A percentile compares a stretch with the other conserved stretches of the same genome.
These are phyloP conservation scores for Pygmarrhopalites habei DNA, from an alignment of 1,140 invertebrate genomes.

Conservation along the genomic window DNA sequence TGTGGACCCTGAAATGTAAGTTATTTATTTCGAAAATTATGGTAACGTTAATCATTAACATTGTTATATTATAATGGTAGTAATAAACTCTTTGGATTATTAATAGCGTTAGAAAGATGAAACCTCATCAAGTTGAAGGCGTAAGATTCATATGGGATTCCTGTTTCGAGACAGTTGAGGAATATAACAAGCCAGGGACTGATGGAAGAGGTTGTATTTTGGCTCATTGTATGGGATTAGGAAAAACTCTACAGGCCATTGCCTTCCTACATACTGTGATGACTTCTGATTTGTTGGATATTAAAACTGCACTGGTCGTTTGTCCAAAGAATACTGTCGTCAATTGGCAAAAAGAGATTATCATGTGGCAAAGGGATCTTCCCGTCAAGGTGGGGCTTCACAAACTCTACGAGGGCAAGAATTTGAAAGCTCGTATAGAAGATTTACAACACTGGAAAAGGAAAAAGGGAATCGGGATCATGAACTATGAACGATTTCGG, in stretches of 20 bases:
- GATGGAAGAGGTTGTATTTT: conserved; percentile 70
- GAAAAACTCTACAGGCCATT: conserved; percentile 60
- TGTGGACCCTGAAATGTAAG: too few species aligned
- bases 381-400: conserved; percentile 49
- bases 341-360: conserved; percentile 93
- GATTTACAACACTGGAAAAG: conserved; percentile 70
- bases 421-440: conserved; percentile 49
- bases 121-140: conserved; percentile 87
- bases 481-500: conserved; percentile 96
- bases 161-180: conserved; percentile 79
- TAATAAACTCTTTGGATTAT: too few species aligned
- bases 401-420: conserved; percentile 60
- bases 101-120: conserved; percentile 77
- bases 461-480: conserved; percentile 80
- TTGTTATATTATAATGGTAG: too few species aligned
- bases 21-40: too few species aligned
- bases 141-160: conserved; percentile 97
- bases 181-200: conserved; percentile 62
- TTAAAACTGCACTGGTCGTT: conserved; percentile 75
- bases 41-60: too few species aligned
- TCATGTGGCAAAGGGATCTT: conserved; percentile 67
- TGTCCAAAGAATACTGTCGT: conserved; percentile 89
- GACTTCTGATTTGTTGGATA: conserved; percentile 54
- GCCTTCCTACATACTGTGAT: conserved; percentile 83
- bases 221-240: conserved; percentile 73